Conservation (phyloP, 1,140 invertebrate species). For the Trigoniulus corallinus region DNA sequence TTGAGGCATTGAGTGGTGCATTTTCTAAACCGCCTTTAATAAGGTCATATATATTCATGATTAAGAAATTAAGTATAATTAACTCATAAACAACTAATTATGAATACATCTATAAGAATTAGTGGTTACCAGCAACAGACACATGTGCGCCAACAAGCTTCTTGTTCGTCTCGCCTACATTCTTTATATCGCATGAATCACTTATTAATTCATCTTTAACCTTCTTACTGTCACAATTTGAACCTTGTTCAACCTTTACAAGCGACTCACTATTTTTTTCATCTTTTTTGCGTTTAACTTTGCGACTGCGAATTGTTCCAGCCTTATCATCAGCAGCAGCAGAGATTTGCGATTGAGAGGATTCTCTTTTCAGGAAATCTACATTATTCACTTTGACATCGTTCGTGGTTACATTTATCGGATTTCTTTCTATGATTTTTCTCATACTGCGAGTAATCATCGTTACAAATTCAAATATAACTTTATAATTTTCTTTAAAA, state of each 20-base stretch:
- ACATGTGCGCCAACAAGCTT: neutral
- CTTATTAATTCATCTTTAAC: neutral
- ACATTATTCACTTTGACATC: neutral
- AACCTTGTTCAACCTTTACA: neutral
- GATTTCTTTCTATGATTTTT: neutral
- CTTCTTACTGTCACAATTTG: neutral
- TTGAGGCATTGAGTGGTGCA: constrained; percentile 22
- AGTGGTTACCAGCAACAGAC: neutral
- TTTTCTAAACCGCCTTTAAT: constrained; percentile 24
- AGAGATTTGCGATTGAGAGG: too few species aligned
- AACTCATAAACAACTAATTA: too few species aligned
- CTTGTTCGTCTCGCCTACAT: neutral
- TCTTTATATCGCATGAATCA: neutral
- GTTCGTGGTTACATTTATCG: neutral
- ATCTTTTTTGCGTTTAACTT: neutral
- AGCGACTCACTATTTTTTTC: neutral
- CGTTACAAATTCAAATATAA: too few species aligned
- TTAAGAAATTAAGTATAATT: neutral
- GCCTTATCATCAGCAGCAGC: too few species aligned
- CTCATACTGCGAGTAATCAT: neutral
- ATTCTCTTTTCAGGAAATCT: neutral
- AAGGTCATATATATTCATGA: neutral
- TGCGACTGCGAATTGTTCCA: too few species aligned
- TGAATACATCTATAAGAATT: too few species aligned
- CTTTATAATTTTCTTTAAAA: too few species aligned